Conservation (phyloP, 2,113 vertebrate genomes). For the Cyrtonyx montezumae region DNA sequence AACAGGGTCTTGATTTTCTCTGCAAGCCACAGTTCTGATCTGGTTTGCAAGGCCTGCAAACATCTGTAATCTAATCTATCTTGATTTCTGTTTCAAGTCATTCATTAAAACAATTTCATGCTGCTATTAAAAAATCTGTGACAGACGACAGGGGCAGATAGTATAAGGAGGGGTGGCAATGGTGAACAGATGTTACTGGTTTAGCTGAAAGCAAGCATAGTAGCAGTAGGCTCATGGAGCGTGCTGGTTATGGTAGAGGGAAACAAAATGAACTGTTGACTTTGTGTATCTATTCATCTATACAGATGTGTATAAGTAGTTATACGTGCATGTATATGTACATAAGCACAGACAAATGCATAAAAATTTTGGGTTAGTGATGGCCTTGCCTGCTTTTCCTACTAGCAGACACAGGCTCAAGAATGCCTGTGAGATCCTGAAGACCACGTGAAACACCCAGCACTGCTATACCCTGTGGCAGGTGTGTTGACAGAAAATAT, state of each 20-base stretch:
- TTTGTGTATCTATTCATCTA: background rate
- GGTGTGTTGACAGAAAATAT: background rate
- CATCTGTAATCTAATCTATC: background rate
- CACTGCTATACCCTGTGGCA: background rate
- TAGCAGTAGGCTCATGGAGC: rapidly evolving
- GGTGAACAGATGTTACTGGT: background rate
- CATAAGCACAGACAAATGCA: background rate
- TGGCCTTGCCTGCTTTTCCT: background rate
- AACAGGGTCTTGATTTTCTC: background rate
- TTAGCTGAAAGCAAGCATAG: background rate
- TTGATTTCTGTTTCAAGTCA: background rate
- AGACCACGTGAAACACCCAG: background rate
- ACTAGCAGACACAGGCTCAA: background rate
- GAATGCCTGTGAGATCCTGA: background rate
- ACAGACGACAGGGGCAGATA: background rate
- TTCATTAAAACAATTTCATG: background rate
- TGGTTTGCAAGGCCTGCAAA: background rate
- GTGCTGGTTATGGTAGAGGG: background rate
- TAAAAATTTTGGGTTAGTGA: too few species aligned
- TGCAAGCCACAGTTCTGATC: background rate
- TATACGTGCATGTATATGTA: background rate
- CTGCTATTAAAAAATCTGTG: background rate
- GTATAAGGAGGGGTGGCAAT: background rate
- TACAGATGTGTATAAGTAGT: background rate
- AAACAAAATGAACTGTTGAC: background rate